Evolutionary conservation across 2,797 vertebrate species (phyloP), one percentile per base, ranked within the genome.

Genomic region (Orestias chungarensis): DNA sequence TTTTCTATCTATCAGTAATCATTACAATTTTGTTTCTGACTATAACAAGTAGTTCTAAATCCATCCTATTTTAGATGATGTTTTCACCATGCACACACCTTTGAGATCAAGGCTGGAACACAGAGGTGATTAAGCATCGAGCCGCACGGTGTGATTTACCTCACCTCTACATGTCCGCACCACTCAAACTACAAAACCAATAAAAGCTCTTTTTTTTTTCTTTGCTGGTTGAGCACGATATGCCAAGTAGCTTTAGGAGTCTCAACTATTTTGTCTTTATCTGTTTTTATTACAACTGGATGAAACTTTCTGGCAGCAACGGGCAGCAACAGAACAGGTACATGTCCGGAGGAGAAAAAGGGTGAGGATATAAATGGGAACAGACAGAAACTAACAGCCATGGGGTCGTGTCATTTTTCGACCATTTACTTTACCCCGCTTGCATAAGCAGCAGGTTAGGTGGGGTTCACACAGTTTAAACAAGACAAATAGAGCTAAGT

Each of bases 401-500:
- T 17, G 29, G 42, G 76, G 70, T 85, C 66, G 76, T 82, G 74
- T 75, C 9, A 68, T 66, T 78, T n/a, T 68, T 68, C 38, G 4
- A 83, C 59, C 70, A 66, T 86, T 82, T 75, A 67, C 49, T 75
- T 80, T 55, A 83, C 83, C 79, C 78, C 83, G 81, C 64, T 74
- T 68, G 33, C 75, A 70, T 49, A 17, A 85, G 8, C 59, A 62
- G 33, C 71, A 79, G 81, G 76, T 83, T 80, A 80, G 77, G 68
- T 72, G 49, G 70, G 57, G 74, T 80, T 85, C 83, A 74, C 59
- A 64, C 70, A 52, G 74, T 80, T 82, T 66, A 85, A 80, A 80
- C 70, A 72, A 74, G 76, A 74, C 65, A 78, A 86, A 82, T 70
- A 64, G 71, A 80, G 81, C 83, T 73, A 83, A 75, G 76, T 80